Percentiles rank a stretch among this genome's conserved stretches.
Conservation (phyloP, 92 coral and sea anemone species). For the Porites cylindrica region DNA sequence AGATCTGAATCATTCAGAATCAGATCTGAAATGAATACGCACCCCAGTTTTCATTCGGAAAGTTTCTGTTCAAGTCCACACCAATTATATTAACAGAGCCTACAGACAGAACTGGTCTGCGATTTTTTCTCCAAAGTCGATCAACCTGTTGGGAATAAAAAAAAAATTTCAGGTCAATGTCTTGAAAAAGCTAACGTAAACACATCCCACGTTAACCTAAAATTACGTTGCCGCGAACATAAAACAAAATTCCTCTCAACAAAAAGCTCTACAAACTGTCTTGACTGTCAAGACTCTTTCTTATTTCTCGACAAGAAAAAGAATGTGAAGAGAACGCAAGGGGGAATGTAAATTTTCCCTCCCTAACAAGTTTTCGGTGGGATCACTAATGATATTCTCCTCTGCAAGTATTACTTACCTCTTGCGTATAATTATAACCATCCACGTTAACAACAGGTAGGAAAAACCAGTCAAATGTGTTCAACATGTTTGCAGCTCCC, state of each 20-base stretch:
- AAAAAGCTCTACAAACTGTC: too few species aligned
- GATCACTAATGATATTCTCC: too few species aligned
- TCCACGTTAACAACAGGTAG: conserved; percentile 20
- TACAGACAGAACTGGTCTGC: not conserved
- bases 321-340: too few species aligned
- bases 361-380: too few species aligned
- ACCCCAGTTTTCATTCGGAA: conserved; percentile 1
- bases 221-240: not conserved
- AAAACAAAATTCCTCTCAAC: not conserved
- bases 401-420: not conserved
- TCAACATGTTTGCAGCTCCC: not conserved
- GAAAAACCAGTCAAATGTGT: conserved; percentile 12
- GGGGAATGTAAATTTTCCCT: too few species aligned
- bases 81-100: not conserved
- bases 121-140: conserved; percentile 28
- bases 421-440: not conserved
- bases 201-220: not conserved
- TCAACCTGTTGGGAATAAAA: not conserved
- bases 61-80: conserved; percentile 27
- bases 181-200: not conserved
- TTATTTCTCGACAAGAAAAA: too few species aligned
- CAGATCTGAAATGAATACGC: not conserved
- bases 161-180: not conserved
- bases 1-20: too few species aligned
- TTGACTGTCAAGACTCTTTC: too few species aligned